Evolutionary conservation across 2,797 vertebrate genomes (phyloP).

Genomic region (Acipenser oxyrinchus): DNA sequence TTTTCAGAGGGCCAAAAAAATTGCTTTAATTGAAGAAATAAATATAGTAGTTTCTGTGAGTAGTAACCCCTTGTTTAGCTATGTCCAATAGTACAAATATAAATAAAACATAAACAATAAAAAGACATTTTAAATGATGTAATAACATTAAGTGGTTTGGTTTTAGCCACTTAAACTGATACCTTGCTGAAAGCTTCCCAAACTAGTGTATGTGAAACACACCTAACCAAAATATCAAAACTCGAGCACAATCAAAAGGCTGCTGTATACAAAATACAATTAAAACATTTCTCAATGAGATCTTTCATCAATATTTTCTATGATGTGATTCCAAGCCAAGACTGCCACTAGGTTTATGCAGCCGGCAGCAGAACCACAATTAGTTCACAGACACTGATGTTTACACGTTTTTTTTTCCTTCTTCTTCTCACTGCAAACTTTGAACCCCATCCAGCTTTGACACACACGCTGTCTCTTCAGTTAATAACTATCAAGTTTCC

Average conservation of each 20-base stretch:
- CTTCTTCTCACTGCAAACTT: conserved; percentile 55
- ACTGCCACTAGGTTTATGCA: conserved; percentile 51
- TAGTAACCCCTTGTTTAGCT: too few relatives aligned
- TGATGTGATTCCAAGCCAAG: conserved; percentile 66
- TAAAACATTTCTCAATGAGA: conserved; percentile 48
- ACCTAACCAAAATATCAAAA: too few relatives aligned
- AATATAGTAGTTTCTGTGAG: too few relatives aligned
- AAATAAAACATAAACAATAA: too few relatives aligned
- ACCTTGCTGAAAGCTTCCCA: too few relatives aligned
- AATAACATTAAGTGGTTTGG: too few relatives aligned
- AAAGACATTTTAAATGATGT: too few relatives aligned
- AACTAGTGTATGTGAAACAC: too few relatives aligned
- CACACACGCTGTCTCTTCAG: conserved; percentile 57
- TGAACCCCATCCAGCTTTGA: conserved; percentile 72
- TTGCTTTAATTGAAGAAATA: too few relatives aligned
- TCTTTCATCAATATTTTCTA: conserved; percentile 60
- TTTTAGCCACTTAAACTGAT: too few relatives aligned
- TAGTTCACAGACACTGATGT: conserved; percentile 48
- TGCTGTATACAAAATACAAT: conserved; percentile 46
- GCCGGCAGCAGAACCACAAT: conserved; percentile 56
- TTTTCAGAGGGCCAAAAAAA: too few relatives aligned
- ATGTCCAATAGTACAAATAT: too few relatives aligned
- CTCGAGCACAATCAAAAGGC: not conserved
- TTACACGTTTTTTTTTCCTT: conserved; percentile 45
- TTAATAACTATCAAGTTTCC: conserved; percentile 78